These are phyloP conservation scores for Lasiurus cinereus DNA, from an alignment of 2,113 vertebrate species.

Conservation along the genomic window DNA sequence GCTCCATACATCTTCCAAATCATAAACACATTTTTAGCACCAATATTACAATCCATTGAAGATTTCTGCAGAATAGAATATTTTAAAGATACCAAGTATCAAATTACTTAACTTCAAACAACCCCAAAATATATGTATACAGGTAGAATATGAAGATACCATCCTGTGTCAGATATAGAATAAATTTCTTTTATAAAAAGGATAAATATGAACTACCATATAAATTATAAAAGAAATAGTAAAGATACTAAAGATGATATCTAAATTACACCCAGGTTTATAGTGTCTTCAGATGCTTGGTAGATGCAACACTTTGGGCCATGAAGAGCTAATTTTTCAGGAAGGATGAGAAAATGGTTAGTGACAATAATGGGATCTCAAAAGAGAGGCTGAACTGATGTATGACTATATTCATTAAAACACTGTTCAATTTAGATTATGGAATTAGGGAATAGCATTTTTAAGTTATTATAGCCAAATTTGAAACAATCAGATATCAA, in stretches of 20 bases:
- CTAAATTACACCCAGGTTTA: background rate
- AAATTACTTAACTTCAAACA: constrained; percentile 17
- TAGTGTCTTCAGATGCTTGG: background rate
- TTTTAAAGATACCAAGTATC: background rate
- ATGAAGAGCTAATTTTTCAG: background rate
- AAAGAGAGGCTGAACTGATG: background rate
- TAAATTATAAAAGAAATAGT: background rate
- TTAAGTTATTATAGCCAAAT: constrained; percentile 31
- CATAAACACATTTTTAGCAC: background rate
- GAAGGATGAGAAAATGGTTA: background rate
- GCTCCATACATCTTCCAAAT: background rate
- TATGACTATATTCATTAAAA: background rate
- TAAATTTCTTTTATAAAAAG: background rate
- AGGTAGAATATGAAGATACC: background rate
- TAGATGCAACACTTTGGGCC: rapidly evolving
- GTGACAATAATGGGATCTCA: background rate
- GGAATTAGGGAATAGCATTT: background rate
- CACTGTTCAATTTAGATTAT: background rate
- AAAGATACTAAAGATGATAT: background rate
- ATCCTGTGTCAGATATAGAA: background rate
- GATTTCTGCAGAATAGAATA: background rate
- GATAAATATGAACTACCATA: background rate
- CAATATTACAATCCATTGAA: background rate
- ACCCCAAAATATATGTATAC: background rate
- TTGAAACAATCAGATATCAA: background rate